Percentiles rank a stretch among this genome's conserved stretches.
Evolutionary conservation across 2,113 vertebrate genomes (phyloP).

Genomic region (Junco hyemalis): DNA sequence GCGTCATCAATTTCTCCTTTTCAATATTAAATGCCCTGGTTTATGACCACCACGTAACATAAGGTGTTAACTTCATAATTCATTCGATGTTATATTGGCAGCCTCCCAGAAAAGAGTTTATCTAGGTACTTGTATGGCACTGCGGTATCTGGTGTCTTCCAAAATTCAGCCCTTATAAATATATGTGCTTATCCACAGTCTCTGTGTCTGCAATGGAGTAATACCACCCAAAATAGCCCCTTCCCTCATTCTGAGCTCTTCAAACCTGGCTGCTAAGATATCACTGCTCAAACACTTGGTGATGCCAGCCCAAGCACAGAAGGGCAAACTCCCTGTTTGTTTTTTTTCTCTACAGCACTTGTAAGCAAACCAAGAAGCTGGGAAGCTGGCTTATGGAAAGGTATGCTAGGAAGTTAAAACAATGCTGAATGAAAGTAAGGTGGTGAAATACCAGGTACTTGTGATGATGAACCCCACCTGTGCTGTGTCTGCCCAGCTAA

Average conservation of each 20-base stretch:
- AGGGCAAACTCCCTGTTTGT: neutral
- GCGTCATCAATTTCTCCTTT: neutral
- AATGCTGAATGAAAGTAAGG: neutral
- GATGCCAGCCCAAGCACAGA: neutral
- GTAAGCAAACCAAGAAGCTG: neutral
- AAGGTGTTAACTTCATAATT: conserved; percentile 10
- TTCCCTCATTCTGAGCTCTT: conserved; percentile 2
- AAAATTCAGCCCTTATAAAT: conserved; percentile 18
- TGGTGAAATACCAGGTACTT: neutral
- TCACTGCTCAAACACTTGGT: neutral
- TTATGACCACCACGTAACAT: neutral
- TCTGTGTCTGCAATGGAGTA: neutral
- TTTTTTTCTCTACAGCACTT: neutral
- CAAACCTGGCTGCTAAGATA: neutral
- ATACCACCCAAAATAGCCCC: conserved; percentile 26
- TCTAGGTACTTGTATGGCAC: neutral
- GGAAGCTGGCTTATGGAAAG: neutral
- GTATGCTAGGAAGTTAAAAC: neutral
- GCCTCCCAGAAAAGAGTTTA: neutral
- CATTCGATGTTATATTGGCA: neutral
- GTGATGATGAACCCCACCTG: neutral
- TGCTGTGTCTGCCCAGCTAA: neutral
- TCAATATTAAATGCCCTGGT: neutral
- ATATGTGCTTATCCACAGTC: neutral
- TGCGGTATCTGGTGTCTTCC: conserved; percentile 8